Evolutionary conservation across 2,888 invertebrate species (phyloP), one percentile per base, ranked within the genome.

Genomic region (Hesperia comma): DNA sequence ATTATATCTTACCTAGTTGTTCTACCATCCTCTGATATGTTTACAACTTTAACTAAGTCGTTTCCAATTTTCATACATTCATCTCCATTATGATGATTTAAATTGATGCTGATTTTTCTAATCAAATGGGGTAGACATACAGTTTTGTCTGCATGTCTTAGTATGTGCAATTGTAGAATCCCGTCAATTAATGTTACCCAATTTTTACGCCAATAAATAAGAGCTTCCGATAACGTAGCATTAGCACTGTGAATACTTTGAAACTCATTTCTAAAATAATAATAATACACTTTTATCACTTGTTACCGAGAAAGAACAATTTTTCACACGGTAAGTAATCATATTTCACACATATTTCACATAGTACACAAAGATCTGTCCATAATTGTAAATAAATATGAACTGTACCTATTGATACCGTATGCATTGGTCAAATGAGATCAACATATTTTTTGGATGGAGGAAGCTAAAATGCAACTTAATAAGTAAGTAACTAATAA

Each of bases 151-250:
- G 94, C 88, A 53, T 93, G 87, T 33, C 93, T 93, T 17, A 97
- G 77, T 8, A 95, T 92, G 62, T 94, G 93, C 68, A 96, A 93
- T 86, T 98, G 98, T 15, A 98, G 83, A 93, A 98, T 94, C 0
- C 95, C 95, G 82, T 98, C 98, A 75, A 98, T 91, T 75, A 97
- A 95, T 4, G 96, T 94, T 0, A 96, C 94, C 97, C 97, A 98
- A 80, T 96, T 96, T 61, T 94, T 94, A 15, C 93, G 90, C 96
- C 97, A 97, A 51, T 82, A 77, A 2, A 94, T 71, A 55, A 80
- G 69, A 26, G 90, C 93, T 53, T 79, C 75, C 0, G 79, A 83
- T 3, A 85, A 69, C 3, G 80, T 71, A 14, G 72, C 46, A 61
- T 85, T 79, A 0, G 75, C 69, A 12, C 72, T 73, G 8, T 74